phyloP scores from a whole-genome alignment of 2,113 vertebrate species.

The Merops nubicus region DNA sequence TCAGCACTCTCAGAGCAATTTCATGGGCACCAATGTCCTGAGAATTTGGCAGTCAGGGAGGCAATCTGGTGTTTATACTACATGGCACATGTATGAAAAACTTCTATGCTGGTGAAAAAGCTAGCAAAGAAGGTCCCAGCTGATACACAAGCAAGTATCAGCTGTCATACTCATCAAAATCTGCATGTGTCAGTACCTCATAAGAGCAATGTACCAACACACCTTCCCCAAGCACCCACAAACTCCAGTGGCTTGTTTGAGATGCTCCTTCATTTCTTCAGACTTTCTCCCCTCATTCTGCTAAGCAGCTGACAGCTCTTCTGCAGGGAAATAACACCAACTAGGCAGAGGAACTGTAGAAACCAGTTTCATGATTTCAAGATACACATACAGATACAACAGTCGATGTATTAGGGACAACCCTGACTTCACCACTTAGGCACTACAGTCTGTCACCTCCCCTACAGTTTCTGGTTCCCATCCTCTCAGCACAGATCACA shows the following conservation, averaged over 20 bases:
- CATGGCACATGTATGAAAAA: conserved; percentile 1
- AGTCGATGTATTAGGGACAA: neutral
- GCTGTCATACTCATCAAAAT: neutral
- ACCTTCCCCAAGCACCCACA: neutral
- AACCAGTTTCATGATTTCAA: neutral
- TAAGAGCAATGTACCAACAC: fast-evolving
- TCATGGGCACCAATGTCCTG: neutral
- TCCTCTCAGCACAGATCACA: neutral
- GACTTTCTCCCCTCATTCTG: neutral
- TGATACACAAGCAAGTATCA: conserved; percentile 9
- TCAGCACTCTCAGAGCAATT: neutral
- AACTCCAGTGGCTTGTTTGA: fast-evolving
- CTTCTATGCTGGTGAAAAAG: neutral
- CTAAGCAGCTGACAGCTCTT: neutral
- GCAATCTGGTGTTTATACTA: conserved; percentile 29
- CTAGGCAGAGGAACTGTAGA: neutral
- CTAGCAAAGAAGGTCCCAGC: neutral
- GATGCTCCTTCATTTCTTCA: fast-evolving
- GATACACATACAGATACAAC: fast-evolving
- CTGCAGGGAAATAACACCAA: neutral
- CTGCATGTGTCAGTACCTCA: neutral
- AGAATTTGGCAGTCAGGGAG: conserved; percentile 22
- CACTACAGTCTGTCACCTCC: no score
- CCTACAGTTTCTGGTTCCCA: neutral
- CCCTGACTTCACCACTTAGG: neutral